Conservation (phyloP, 2,113 vertebrate species). For the Trematocara variabile region DNA sequence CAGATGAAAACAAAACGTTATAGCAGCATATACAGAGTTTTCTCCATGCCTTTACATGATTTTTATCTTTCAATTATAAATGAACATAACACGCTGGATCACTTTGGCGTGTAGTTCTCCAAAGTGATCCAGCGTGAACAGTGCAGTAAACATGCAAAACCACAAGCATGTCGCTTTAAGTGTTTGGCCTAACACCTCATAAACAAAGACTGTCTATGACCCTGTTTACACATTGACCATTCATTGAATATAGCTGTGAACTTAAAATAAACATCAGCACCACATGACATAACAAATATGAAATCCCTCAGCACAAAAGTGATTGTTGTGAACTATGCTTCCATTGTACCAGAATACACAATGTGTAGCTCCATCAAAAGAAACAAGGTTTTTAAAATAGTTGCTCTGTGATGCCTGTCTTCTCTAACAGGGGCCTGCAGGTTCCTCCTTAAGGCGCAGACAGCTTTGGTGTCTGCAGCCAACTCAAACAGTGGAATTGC, state of each 20-base stretch:
- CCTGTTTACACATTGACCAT: not conserved
- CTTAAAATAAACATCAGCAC: not conserved
- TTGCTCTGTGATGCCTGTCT: not conserved
- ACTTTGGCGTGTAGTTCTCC: not conserved
- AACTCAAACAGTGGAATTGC: constrained; percentile 68
- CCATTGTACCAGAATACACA: not conserved
- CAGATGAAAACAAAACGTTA: not conserved
- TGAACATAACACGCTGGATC: not conserved
- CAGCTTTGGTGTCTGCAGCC: constrained; percentile 45
- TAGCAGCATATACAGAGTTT: not conserved
- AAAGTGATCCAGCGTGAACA: not conserved
- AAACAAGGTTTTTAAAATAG: not conserved
- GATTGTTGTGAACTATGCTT: not conserved
- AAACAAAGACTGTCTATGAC: not conserved
- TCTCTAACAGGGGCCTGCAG: not conserved
- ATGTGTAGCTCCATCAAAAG: not conserved
- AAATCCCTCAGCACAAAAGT: not conserved
- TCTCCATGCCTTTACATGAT: not conserved
- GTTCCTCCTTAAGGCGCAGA: constrained; percentile 21
- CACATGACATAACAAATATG: not conserved
- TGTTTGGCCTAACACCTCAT: not conserved
- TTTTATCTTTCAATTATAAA: not conserved
- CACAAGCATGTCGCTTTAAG: not conserved
- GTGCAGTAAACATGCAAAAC: not conserved
- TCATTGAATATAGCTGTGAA: not conserved